Evolutionary conservation across 2,113 vertebrate genomes (phyloP).

Genomic region (Nothocercus julius): DNA sequence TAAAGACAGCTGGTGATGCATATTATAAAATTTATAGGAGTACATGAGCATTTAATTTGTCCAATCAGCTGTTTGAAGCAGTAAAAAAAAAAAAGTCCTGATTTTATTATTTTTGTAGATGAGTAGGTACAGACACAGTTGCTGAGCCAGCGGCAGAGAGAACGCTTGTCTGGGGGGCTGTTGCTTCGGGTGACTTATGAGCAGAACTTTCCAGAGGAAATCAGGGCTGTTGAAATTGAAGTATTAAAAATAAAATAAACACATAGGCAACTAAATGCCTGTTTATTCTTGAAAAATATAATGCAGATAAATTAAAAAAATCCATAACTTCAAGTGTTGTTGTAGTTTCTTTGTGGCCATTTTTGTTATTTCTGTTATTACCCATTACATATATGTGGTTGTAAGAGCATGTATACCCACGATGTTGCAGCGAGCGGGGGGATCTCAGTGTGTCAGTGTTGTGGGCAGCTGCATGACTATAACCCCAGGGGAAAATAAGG

Average conservation of each 20-base stretch:
- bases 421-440: background rate
- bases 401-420: background rate
- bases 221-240: background rate
- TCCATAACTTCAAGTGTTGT: background rate
- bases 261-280: background rate
- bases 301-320: background rate
- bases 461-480: background rate
- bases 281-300: background rate
- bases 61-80: background rate
- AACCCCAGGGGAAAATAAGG: background rate
- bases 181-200: background rate
- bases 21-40: background rate
- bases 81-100: background rate
- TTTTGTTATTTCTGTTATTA: background rate
- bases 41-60: background rate
- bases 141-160: background rate
- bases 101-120: background rate
- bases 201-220: background rate
- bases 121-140: background rate
- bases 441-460: background rate
- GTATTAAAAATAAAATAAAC: background rate
- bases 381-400: background rate
- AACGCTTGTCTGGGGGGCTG: background rate
- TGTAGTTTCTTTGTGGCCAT: background rate
- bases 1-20: background rate